Base-by-base conservation (phyloP, 2,888 invertebrate genomes). In the Cephus sareptanus region DNA sequence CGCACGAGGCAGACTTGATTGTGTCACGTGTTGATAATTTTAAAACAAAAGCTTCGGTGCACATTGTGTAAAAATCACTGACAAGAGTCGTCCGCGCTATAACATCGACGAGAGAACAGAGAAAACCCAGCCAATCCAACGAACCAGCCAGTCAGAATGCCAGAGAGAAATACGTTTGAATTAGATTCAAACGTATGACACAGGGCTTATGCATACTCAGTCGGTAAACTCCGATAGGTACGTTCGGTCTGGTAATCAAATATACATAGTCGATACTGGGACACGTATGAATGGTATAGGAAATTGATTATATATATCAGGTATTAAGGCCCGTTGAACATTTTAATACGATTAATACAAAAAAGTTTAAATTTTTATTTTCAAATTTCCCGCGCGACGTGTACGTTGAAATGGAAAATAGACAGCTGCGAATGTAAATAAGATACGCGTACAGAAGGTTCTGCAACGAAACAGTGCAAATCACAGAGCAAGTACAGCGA, bases 1-100 rank as follows among this genome's bases (percentile, higher is more conserved):
- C 81, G 82, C 78, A 83, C 84, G 85, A 85, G 85, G 83, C 81
- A 81, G 81, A 83, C 85, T 85, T 86, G 89, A 89, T 90, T 91
- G 90, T 90, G 90, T 87, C 87, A 88, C 89, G 88, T 87, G 89
- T 91, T 91, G 91, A 91, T 91, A 91, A 91, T 91, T 91, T 91
- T 88, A 85, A 87, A 89, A 91, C 90, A 90, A 91, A 89, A 87
- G 84, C 85, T 73, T 77, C 84, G 80, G 84, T 82, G 83, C 77
- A 83, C 89, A 88, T 90, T 90, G 89, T 89, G 86, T 87, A 89
- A 90, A 89, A 90, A 89, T 89, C 88, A 87, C 84, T 80, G 83
- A 80, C 80, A 82, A 84, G 82, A 85, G 77, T 80, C 77, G 78
- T 78, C 76, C 77, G 77, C 73, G 81, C 84, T 82, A 82, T 83